A percentile compares a stretch with the other conserved stretches of the same genome.
Conservation (phyloP, 2,113 vertebrate genomes). For the Nestor notabilis region DNA sequence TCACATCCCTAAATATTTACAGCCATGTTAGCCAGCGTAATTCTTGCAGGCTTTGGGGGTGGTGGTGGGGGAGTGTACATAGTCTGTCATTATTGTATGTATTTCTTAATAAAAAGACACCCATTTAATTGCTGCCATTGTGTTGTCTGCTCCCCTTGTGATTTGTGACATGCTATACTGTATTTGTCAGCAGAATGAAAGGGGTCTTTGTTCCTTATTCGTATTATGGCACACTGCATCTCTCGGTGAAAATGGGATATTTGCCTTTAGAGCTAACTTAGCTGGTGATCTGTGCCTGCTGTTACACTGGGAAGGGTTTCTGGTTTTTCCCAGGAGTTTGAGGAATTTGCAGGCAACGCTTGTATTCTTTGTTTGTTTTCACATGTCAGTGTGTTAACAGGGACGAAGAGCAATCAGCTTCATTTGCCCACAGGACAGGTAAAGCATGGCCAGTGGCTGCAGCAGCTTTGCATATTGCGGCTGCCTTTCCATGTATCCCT, state of each 20-base stretch:
- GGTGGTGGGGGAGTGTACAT: not conserved
- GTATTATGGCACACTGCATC: not conserved
- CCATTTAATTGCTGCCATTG: constrained; percentile 32
- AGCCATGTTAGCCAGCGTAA: not conserved
- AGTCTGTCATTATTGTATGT: not conserved
- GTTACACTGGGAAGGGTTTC: not conserved
- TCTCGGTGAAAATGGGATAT: constrained; percentile 1
- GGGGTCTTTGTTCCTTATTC: constrained; percentile 44
- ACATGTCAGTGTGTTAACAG: not conserved
- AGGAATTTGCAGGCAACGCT: not conserved
- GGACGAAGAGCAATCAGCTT: not conserved
- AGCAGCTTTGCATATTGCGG: not conserved
- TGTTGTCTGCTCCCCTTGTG: constrained; percentile 32
- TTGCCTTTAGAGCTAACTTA: constrained; percentile 32
- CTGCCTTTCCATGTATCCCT: not conserved
- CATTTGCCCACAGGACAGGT: not conserved
- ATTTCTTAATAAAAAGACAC: constrained; percentile 33
- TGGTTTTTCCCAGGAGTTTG: not conserved
- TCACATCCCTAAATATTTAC: not conserved
- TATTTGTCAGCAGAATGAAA: constrained; percentile 64
- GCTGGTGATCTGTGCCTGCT: not conserved
- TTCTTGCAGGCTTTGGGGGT: not conserved
- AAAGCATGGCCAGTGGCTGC: not conserved
- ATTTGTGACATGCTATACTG: constrained; percentile 60
- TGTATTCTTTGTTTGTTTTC: not conserved